These are phyloP conservation scores for Scophthalmus maximus DNA, from an alignment of 2,113 vertebrate species.

Conservation along the genomic window DNA sequence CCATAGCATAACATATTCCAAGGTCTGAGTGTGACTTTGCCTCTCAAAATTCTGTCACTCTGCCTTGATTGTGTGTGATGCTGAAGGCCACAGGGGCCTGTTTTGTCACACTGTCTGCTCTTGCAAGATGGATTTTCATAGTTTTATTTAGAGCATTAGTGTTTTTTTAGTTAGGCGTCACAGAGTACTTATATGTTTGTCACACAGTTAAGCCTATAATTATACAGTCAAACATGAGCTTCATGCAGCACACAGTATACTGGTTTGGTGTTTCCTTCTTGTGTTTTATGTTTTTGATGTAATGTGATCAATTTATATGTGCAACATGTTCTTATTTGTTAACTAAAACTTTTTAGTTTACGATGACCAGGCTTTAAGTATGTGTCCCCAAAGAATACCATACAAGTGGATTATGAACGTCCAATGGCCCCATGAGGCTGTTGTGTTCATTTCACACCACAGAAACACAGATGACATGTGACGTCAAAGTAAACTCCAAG, in stretches of 20 bases:
- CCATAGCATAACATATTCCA: conserved; percentile 70
- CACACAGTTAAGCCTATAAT: conserved; percentile 11
- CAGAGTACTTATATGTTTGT: conserved; percentile 18
- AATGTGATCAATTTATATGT: not conserved
- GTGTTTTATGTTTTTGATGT: not conserved
- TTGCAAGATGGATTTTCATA: conserved; percentile 54
- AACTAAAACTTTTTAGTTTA: too few relatives aligned
- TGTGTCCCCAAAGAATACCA: too few relatives aligned
- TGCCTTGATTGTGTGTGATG: conserved; percentile 56
- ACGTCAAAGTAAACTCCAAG: not conserved
- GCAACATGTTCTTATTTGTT: not conserved
- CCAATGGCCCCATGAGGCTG: too few relatives aligned
- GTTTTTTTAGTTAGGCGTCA: conserved; percentile 8
- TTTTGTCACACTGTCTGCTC: conserved; percentile 67
- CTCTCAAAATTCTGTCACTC: conserved; percentile 68
- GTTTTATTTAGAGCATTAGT: conserved; percentile 58
- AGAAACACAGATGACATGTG: not conserved
- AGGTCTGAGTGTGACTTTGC: conserved; percentile 76
- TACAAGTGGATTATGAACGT: too few relatives aligned
- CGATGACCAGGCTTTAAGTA: too few relatives aligned
- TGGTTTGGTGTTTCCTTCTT: not conserved
- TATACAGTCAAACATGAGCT: conserved; percentile 8
- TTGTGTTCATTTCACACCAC: too few relatives aligned
- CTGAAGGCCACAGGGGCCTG: conserved; percentile 60
- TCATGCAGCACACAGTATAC: conserved; percentile 15